A percentile compares a stretch with the other conserved stretches of the same genome.
Conservation (phyloP, 2,888 invertebrate genomes). For the Oeneis ivallda region DNA sequence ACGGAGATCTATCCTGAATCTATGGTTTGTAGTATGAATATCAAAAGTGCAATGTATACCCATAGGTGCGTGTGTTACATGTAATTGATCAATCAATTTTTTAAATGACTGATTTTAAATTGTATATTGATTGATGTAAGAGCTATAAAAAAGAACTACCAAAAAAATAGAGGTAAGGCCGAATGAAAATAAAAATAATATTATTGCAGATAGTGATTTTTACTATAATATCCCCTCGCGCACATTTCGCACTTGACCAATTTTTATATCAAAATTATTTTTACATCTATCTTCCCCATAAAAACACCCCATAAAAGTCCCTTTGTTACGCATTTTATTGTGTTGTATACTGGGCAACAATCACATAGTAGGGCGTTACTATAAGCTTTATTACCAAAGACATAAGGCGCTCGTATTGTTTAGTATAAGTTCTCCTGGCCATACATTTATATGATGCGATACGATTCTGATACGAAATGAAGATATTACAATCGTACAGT, state of each 20-base stretch:
- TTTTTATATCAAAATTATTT: slow-evolving; percentile 34
- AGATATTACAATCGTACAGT: too few relatives aligned
- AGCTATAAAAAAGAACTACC: too few relatives aligned
- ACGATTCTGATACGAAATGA: not conserved
- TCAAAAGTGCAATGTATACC: too few relatives aligned
- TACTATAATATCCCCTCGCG: slow-evolving; percentile 15
- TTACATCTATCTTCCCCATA: slow-evolving; percentile 34
- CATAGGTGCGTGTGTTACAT: too few relatives aligned
- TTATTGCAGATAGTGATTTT: slow-evolving; percentile 16
- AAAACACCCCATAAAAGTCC: slow-evolving; percentile 31
- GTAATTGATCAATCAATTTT: too few relatives aligned
- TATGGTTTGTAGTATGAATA: too few relatives aligned
- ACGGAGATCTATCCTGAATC: too few relatives aligned
- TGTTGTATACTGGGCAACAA: slow-evolving; percentile 27
- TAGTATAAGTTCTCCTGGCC: not conserved
- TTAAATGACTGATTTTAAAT: too few relatives aligned
- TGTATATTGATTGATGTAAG: too few relatives aligned
- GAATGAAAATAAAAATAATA: slow-evolving; percentile 13
- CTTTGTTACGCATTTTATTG: slow-evolving; percentile 36
- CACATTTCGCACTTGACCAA: slow-evolving; percentile 28
- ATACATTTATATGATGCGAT: slow-evolving; percentile 7
- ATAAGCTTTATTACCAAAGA: slow-evolving; percentile 32
- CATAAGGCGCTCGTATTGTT: slow-evolving; percentile 20
- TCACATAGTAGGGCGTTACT: slow-evolving; percentile 9
- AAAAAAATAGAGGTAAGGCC: not conserved